Evolutionary conservation across 2,888 invertebrate genomes (phyloP), one percentile per base, ranked within the genome.

Genomic region (Noctua comes): DNA sequence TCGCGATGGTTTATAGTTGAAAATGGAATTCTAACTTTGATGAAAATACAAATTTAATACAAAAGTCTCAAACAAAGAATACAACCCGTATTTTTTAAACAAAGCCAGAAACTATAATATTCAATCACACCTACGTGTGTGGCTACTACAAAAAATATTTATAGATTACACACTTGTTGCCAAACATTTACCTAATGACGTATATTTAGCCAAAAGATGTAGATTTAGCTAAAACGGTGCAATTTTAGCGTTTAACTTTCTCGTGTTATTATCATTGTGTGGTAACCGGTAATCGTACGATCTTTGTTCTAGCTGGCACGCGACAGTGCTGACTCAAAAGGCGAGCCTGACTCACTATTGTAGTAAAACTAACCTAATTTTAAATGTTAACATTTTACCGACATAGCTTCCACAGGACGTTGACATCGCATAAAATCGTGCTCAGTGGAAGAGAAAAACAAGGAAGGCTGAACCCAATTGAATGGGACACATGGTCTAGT

Each of bases 231-330:
- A 90, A 93, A 93, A 91, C 87, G 89, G 80, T 85, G 90, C 87
- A 91, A 91, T 92, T 91, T 89, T 68, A 77, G 79, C 89, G 90
- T 92, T 94, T 93, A 93, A 94, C 94, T 94, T 94, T 94, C 94
- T 92, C 82, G 88, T 75, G 80, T 43, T 69, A 83, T 84, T 88
- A 88, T 91, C 82, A 88, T 83, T 77, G 84, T 88, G 79, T 76
- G 79, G 87, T 89, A 91, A 92, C 85, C 74, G 73, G 75, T 81
- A 79, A 88, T 88, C 86, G 84, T 80, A 84, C 77, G 87, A 84
- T 83, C 82, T 86, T 89, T 85, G 78, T 76, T 74, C 71, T 73
- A 79, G 76, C 13, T 46, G 77, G 76, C 90, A 89, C 85, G 86
- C 88, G 86, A 89, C 83, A 77, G 27, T 51, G 43, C 57, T 31